phyloP scores from a whole-genome alignment of 2,797 vertebrate genomes.

The Tympanoctomys barrerae region DNA sequence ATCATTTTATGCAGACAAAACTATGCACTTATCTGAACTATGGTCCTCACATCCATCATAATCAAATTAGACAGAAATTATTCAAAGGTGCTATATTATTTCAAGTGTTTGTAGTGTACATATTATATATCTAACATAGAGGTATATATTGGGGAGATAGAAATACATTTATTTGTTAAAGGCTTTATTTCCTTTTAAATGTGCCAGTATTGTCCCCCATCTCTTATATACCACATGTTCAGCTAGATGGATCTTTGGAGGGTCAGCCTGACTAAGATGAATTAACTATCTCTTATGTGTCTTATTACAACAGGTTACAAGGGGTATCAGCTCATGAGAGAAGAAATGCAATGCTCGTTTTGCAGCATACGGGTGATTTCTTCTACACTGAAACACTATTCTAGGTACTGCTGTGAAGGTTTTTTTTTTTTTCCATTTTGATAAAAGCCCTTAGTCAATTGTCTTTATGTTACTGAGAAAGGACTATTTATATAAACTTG shows the following conservation, averaged over 20 bases:
- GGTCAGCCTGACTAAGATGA: neutral
- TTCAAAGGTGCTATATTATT: neutral
- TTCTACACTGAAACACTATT: slow-evolving; percentile 25
- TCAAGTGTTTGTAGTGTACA: neutral
- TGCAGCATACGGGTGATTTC: neutral
- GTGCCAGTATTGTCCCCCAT: neutral
- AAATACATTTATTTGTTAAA: neutral
- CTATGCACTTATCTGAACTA: neutral
- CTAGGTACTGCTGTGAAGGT: neutral
- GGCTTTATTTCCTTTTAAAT: slow-evolving; percentile 13
- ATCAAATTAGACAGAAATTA: slow-evolving; percentile 59
- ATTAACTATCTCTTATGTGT: neutral
- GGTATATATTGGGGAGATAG: neutral
- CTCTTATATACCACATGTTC: neutral
- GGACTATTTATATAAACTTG: neutral
- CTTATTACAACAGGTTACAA: neutral
- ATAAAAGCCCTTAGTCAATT: slow-evolving; percentile 14
- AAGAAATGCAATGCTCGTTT: neutral
- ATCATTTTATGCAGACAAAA: slow-evolving; percentile 16
- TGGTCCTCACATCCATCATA: neutral
- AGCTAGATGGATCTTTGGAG: neutral
- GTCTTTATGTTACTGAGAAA: slow-evolving; percentile 30
- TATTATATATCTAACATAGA: neutral
- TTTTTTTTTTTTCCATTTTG: slow-evolving; percentile 2
- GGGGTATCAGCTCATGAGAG: neutral